Base-by-base conservation (phyloP, 2,888 invertebrate genomes). In the Andrena dorsata region DNA sequence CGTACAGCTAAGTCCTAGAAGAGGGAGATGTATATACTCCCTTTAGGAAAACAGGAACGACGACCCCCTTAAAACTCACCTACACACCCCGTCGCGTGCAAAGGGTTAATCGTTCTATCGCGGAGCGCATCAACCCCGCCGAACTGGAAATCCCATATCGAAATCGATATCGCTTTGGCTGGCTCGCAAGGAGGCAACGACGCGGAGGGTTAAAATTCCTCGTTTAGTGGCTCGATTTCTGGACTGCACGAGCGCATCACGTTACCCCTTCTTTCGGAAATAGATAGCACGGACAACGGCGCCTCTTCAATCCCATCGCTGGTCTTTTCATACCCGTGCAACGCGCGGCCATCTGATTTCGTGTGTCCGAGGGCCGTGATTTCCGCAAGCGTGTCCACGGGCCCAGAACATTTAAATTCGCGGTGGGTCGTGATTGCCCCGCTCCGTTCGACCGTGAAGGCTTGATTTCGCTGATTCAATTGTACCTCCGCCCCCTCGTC, bases 401-500 rank as follows among this genome's bases (percentile, higher is more conserved):
- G 74, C 83, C 78, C 64, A 74, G 74, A 71, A 82, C 86, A 90
- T 91, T 91, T 88, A 88, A 91, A 91, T 91, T 91, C 91, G 81
- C 75, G 61, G 76, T 70, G 80, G 26, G 69, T 86, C 85, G 83
- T 84, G 88, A 90, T 90, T 87, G 88, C 82, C 74, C 70, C 78
- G 73, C 73, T 74, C 66, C 85, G 70, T 77, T 80, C 85, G 71
- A 80, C 71, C 79, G 77, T 66, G 73, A 71, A 63, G 51, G 83
- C 82, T 87, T 86, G 84, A 86, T 90, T 90, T 86, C 82, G 82
- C 89, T 90, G 89, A 91, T 91, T 90, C 90, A 78, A 90, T 90
- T 91, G 88, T 90, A 85, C 84, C 75, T 56, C 66, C 58, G 10
- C 53, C 35, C 49, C 32, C 68, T 61, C 70, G n/a, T 53, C 64